These are phyloP conservation scores for Lasioglossum morio DNA, from an alignment of 2,888 invertebrate genomes.

Conservation along the genomic window DNA sequence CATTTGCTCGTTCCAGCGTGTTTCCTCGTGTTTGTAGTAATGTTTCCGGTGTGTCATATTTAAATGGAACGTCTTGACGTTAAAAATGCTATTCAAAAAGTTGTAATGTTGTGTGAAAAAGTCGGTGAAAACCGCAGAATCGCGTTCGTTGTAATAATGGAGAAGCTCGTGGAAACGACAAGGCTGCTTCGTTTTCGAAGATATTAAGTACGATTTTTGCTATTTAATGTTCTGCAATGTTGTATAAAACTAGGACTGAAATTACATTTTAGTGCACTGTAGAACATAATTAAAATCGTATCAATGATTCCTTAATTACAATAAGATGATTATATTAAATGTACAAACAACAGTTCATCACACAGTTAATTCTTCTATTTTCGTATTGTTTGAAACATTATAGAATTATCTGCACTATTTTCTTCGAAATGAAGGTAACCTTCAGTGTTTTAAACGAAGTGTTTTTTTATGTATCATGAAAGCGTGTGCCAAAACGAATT, in stretches of 20 bases:
- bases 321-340: background rate
- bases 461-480: no score
- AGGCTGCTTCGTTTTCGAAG: background rate
- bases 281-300: background rate
- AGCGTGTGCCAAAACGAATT: no score
- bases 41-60: background rate
- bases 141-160: background rate
- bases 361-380: no score
- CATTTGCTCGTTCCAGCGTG: slow-evolving; percentile 14
- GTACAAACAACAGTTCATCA: background rate
- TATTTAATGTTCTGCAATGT: background rate
- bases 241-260: background rate
- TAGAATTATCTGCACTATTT: background rate
- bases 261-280: background rate
- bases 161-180: background rate
- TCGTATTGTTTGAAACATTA: background rate
- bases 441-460: no score
- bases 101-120: background rate
- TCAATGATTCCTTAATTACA: background rate
- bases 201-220: background rate
- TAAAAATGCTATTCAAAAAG: background rate
- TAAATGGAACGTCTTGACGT: background rate
- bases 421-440: no score
- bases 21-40: slow-evolving; percentile 15
- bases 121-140: background rate